These are phyloP conservation scores for Rhabditoides inermis DNA, from an alignment of 2,888 invertebrate species.

Conservation along the genomic window DNA sequence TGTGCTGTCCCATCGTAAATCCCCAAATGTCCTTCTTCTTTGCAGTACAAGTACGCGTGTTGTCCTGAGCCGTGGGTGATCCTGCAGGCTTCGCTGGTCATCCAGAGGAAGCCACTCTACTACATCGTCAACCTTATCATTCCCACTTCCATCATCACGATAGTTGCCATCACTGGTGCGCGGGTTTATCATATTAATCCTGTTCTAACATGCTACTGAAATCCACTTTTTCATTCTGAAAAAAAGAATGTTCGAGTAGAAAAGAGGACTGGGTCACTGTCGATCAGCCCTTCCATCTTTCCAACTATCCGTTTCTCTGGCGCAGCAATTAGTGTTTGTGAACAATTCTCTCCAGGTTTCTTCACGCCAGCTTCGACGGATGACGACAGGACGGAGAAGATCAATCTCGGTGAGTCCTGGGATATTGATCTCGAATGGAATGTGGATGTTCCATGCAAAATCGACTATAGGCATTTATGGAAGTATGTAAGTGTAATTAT, in stretches of 20 bases:
- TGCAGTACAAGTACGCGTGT: constrained; percentile 49
- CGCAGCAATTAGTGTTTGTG: too few relatives aligned
- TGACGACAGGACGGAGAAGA: constrained; percentile 51
- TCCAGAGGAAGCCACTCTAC: constrained; percentile 47
- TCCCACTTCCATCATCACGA: constrained; percentile 55
- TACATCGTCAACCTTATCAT: constrained; percentile 54
- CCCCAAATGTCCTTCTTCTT: constrained; percentile 3
- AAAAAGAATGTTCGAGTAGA: too few relatives aligned
- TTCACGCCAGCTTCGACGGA: constrained; percentile 55
- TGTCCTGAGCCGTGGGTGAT: constrained; percentile 39
- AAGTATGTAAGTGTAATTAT: background rate
- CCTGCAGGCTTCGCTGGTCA: constrained; percentile 36
- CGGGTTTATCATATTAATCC: too few relatives aligned
- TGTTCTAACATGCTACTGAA: too few relatives aligned
- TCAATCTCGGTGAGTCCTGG: constrained; percentile 44
- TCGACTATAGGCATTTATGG: background rate
- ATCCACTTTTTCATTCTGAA: too few relatives aligned
- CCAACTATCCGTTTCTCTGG: too few relatives aligned
- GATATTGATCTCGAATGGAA: background rate
- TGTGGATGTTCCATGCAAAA: background rate
- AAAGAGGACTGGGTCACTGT: too few relatives aligned
- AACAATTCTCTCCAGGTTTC: too few relatives aligned
- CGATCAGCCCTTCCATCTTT: too few relatives aligned
- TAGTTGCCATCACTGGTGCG: constrained; percentile 54
- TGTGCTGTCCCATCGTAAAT: background rate